These are phyloP conservation scores for Zelostemma sp. DNA, from an alignment of 1,140 invertebrate species.

Conservation along the genomic window DNA sequence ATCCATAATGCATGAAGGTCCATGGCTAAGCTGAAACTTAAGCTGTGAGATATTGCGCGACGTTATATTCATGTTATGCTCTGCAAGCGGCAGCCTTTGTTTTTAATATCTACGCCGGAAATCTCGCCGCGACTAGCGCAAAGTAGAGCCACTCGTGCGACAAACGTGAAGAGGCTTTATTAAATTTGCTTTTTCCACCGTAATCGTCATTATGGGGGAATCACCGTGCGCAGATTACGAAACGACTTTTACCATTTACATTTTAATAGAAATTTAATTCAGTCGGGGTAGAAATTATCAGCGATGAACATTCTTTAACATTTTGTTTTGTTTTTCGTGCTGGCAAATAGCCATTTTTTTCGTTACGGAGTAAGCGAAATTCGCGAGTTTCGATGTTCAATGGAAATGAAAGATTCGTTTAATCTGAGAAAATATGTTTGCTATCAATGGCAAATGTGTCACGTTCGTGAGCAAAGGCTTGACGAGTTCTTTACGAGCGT, in stretches of 20 bases:
- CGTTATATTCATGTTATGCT: constrained; percentile 69
- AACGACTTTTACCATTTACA: too few species aligned
- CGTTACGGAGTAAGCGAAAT: too few species aligned
- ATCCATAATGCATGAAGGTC: constrained; percentile 71
- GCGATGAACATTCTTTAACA: neutral
- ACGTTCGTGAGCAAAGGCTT: constrained; percentile 18
- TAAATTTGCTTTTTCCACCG: constrained; percentile 25
- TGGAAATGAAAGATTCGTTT: neutral
- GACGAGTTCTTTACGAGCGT: constrained; percentile 24
- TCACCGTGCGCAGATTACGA: too few species aligned
- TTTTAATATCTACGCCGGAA: constrained; percentile 63
- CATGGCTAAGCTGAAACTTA: constrained; percentile 61
- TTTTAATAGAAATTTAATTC: too few species aligned
- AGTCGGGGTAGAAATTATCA: too few species aligned
- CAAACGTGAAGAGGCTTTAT: constrained; percentile 36
- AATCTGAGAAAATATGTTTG: neutral
- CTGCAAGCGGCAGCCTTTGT: constrained; percentile 61
- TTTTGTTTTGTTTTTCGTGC: too few species aligned
- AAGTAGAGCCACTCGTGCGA: constrained; percentile 33
- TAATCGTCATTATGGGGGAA: constrained; percentile 7
- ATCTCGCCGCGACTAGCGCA: constrained; percentile 10
- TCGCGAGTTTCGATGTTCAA: too few species aligned
- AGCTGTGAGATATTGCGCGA: constrained; percentile 64
- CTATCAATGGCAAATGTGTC: constrained; percentile 13
- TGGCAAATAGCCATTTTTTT: too few species aligned